Conservation (phyloP, 2,797 vertebrate species). For the Microctenopoma stevenorrisi region DNA sequence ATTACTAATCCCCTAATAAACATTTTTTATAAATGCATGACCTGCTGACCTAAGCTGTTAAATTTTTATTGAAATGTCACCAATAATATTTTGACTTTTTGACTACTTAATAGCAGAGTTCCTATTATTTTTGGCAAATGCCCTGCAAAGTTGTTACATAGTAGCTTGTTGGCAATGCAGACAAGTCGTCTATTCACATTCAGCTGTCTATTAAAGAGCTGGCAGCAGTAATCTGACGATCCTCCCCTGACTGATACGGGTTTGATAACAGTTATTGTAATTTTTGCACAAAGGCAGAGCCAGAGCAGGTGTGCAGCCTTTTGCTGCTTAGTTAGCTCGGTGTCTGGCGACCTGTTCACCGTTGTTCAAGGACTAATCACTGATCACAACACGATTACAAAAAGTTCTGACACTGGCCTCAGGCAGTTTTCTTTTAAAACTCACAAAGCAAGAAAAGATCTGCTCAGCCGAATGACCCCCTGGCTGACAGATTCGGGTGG, state of each 20-base stretch:
- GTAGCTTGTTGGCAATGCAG: slow-evolving; percentile 54
- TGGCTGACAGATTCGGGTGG: slow-evolving; percentile 15
- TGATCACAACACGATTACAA: slow-evolving; percentile 79
- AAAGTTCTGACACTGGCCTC: slow-evolving; percentile 65
- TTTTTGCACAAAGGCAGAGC: slow-evolving; percentile 39
- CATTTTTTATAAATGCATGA: slow-evolving; percentile 20
- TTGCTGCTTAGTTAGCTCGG: slow-evolving; percentile 58
- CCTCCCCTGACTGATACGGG: slow-evolving; percentile 41
- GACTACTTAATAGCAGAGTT: slow-evolving; percentile 50
- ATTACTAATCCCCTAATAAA: background rate
- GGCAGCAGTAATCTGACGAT: slow-evolving; percentile 49
- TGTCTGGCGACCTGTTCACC: slow-evolving; percentile 74
- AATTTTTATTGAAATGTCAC: slow-evolving; percentile 22
- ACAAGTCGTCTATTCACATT: slow-evolving; percentile 38
- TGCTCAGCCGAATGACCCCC: slow-evolving; percentile 36
- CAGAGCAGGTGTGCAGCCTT: slow-evolving; percentile 68
- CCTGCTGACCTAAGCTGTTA: slow-evolving; percentile 38
- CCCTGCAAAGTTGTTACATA: slow-evolving; percentile 46
- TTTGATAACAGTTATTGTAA: slow-evolving; percentile 49
- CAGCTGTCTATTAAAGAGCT: slow-evolving; percentile 44
- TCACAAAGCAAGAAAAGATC: slow-evolving; percentile 25
- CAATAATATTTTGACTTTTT: slow-evolving; percentile 48
- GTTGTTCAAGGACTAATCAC: slow-evolving; percentile 76
- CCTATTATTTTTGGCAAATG: slow-evolving; percentile 63
- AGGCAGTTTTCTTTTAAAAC: slow-evolving; percentile 52